A percentile compares a stretch with the other conserved stretches of the same genome.
These are phyloP conservation scores for Etheostoma cragini DNA, from an alignment of 2,113 vertebrate genomes.

Conservation along the genomic window DNA sequence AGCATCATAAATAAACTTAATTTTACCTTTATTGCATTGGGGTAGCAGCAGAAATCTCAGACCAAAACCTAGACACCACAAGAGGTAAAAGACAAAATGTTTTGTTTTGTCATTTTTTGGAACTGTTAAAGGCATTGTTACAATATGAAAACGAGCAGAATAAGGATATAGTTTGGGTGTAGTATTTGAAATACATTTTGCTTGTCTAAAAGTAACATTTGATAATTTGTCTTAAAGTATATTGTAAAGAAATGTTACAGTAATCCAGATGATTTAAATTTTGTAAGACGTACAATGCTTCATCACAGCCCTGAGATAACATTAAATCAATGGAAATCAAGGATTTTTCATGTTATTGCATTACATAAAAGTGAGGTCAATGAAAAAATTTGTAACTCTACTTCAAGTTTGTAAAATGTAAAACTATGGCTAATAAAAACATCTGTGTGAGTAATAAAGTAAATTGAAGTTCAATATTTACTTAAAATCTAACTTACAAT, in stretches of 20 bases:
- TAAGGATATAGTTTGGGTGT: neutral
- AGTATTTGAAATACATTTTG: too few relatives aligned
- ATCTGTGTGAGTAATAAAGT: neutral
- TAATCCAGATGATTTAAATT: neutral
- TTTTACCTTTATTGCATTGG: neutral
- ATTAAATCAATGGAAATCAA: neutral
- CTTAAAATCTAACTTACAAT: conserved; percentile 15
- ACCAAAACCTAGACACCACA: neutral
- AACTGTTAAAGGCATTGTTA: neutral
- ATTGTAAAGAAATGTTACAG: neutral
- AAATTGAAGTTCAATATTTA: neutral
- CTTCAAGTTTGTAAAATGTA: neutral
- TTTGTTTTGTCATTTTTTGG: neutral
- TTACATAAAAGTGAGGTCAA: neutral
- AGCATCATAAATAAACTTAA: neutral
- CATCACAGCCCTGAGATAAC: neutral
- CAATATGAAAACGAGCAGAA: neutral
- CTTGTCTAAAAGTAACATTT: neutral
- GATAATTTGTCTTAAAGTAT: neutral
- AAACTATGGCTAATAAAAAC: neutral
- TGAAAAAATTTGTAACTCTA: neutral
- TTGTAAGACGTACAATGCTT: neutral
- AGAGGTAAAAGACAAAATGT: neutral
- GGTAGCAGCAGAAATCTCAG: neutral
- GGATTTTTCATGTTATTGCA: neutral